phyloP scores from a whole-genome alignment of 2,113 vertebrate genomes.

The Romanogobio albipinnatus region DNA sequence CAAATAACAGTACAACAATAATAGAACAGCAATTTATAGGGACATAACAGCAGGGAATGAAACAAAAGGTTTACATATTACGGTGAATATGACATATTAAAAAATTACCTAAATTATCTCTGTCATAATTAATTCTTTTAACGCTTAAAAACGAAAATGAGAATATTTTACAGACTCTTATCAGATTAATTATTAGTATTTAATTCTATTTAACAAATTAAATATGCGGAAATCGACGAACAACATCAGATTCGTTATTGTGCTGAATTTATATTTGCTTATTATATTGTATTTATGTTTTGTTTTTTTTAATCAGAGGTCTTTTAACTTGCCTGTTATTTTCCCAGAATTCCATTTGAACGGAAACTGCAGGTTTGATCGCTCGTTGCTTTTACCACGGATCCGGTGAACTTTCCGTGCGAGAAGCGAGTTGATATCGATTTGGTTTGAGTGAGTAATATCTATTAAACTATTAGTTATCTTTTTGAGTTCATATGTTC shows the following conservation, averaged over 20 bases:
- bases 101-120: neutral
- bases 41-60: neutral
- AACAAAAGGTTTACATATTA: neutral
- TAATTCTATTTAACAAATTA: neutral
- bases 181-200: neutral
- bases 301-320: neutral
- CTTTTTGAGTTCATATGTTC: neutral
- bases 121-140: neutral
- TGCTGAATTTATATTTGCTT: neutral
- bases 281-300: neutral
- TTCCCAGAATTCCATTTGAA: slow-evolving; percentile 45
- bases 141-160: neutral
- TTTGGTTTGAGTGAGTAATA: slow-evolving; percentile 41
- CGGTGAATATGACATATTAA: too few relatives aligned
- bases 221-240: neutral
- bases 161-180: too few relatives aligned
- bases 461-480: neutral
- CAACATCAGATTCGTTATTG: neutral
- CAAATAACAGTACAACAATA: neutral
- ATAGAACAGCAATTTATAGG: neutral
- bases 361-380: slow-evolving; percentile 29
- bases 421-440: slow-evolving; percentile 36
- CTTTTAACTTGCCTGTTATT: slow-evolving; percentile 43
- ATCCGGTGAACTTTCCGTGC: slow-evolving; percentile 51
- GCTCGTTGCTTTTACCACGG: slow-evolving; percentile 44